A percentile compares a stretch with the other conserved stretches of the same genome.
Evolutionary conservation across 2,888 invertebrate species (phyloP).

Genomic region (Spialia ferax): DNA sequence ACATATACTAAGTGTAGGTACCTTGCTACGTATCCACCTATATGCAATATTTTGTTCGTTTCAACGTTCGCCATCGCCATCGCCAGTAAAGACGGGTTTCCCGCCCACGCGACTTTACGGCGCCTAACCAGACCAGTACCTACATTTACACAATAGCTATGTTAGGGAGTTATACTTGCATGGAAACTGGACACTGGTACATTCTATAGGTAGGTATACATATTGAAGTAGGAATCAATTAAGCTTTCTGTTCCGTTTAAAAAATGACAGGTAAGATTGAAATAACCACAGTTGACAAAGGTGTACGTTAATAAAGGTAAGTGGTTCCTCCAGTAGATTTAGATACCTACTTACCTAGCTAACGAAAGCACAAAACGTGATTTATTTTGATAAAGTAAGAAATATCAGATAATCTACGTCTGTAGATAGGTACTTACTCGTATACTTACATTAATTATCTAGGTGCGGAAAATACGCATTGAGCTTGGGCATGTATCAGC

Average conservation of each 20-base stretch:
- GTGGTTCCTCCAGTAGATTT: too few relatives aligned
- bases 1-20: slow-evolving; percentile 23
- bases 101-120: slow-evolving; percentile 84
- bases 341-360: too few relatives aligned
- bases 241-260: too few relatives aligned
- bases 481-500: background rate
- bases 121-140: slow-evolving; percentile 71
- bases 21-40: slow-evolving; percentile 34
- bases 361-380: too few relatives aligned
- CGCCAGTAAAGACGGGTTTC: slow-evolving; percentile 79
- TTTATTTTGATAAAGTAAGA: too few relatives aligned
- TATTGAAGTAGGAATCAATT: background rate
- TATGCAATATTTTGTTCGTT: slow-evolving; percentile 54
- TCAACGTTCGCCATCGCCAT: slow-evolving; percentile 67
- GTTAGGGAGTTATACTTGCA: slow-evolving; percentile 53
- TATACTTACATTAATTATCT: background rate
- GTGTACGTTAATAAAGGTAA: too few relatives aligned
- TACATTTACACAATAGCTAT: slow-evolving; percentile 67
- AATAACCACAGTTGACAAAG: too few relatives aligned
- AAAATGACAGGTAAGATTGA: too few relatives aligned
- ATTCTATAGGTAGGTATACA: too few relatives aligned
- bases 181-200: slow-evolving; percentile 9
- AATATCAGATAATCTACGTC: too few relatives aligned
- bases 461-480: background rate
- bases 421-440: too few relatives aligned